Base-by-base conservation (phyloP, 1,140 invertebrate genomes). In the Calliphora vicina region DNA sequence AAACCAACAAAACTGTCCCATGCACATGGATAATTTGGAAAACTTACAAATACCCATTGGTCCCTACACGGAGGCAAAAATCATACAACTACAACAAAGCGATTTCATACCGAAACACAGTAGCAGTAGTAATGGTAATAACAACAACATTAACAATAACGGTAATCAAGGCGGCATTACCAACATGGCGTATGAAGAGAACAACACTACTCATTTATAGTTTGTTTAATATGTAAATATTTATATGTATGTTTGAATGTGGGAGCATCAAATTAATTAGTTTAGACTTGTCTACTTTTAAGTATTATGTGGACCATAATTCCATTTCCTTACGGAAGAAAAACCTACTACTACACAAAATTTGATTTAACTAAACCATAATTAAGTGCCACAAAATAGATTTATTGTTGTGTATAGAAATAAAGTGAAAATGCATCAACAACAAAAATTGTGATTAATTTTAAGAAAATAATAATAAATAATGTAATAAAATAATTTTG, bases 11-110 rank as follows among this genome's bases (percentile, higher is more conserved):
- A 23, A 35, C n/a, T 61, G 57, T 45, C 42, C 82, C 3, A 85
- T 88, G 20, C 87, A 88, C 57, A 27, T 88, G 61, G 85, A 88
- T 23, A 86, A 86, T 17, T 83, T 88, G 20, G 86, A 88, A 15
- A 87, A 86, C 82, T 85, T 90, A 12, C 87, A 89, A 73, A 82
- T 90, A 23, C 87, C 88, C 17, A 86, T 89, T 43, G 88, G 86
- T 25, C 81, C 86, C 15, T 57, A 81, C 50, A 84, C 85, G 61
- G 86, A 88, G 82, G 84, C 87, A 0, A 90, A 90, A 83, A 88
- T 89, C 8, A 89, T 90, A 35, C 87, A 90, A 43, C 25, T 90
- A 61, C 88, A 90, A 80, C 88, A 90, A 82, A 90, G 88, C 57
- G 88, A 90, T 80, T 89, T 90, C 82, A 57, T 84, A 83, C 88